Conservation (phyloP, 2,797 vertebrate species). For the Chelidonichthys spinosus region DNA sequence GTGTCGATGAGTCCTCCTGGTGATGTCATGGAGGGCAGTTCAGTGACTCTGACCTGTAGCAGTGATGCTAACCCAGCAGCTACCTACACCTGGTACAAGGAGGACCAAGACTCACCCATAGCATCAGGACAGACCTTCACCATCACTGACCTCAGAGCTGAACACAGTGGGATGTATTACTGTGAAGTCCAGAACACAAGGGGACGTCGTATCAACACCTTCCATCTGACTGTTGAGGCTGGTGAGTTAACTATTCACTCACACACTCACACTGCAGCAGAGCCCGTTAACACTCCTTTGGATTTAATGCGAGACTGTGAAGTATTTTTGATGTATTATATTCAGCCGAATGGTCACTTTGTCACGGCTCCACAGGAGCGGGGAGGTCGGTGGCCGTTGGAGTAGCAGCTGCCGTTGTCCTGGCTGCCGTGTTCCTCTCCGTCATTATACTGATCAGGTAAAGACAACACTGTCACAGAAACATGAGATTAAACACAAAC, state of each 20-base stretch:
- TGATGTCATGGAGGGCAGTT: too few relatives aligned
- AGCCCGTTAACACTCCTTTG: too few relatives aligned
- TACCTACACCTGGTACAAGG: constrained; percentile 52
- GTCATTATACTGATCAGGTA: neutral
- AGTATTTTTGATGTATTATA: too few relatives aligned
- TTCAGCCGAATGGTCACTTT: too few relatives aligned
- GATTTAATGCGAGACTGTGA: too few relatives aligned
- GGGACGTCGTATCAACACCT: neutral
- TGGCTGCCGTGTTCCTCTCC: neutral
- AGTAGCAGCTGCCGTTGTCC: neutral
- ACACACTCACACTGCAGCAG: too few relatives aligned
- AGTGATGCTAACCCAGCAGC: constrained; percentile 53
- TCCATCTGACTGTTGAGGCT: neutral
- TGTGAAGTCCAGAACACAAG: neutral
- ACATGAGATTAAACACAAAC: too few relatives aligned
- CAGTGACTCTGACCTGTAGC: too few relatives aligned
- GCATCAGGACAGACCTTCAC: constrained; percentile 9
- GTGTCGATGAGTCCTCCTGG: too few relatives aligned
- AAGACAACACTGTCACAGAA: neutral
- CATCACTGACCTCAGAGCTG: constrained; percentile 6
- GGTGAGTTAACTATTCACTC: neutral
- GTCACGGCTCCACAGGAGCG: neutral
- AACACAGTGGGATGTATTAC: constrained; percentile 7
- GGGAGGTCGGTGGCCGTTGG: neutral
- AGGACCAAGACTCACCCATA: neutral